Conservation (phyloP, 2,113 vertebrate genomes). For the Mesitornis unicolor region DNA sequence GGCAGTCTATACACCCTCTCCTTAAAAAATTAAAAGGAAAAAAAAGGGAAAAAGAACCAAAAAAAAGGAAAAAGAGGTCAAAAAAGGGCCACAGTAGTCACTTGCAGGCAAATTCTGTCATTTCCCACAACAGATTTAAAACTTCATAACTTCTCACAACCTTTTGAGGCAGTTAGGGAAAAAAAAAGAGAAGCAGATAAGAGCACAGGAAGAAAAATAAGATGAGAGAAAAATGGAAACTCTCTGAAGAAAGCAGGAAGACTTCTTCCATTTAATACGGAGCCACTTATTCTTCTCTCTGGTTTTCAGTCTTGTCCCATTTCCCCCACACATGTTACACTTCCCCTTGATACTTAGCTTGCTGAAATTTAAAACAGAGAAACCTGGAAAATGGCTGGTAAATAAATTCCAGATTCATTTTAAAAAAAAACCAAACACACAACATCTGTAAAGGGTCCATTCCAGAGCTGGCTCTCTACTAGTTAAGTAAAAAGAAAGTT, state of each 20-base stretch:
- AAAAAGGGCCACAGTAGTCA: neutral
- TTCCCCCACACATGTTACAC: neutral
- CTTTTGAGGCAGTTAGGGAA: neutral
- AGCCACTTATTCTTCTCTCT: neutral
- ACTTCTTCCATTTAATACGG: neutral
- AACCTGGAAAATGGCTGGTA: neutral
- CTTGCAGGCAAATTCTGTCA: neutral
- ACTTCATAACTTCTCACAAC: neutral
- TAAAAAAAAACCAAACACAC: neutral
- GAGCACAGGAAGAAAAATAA: neutral
- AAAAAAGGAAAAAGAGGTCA: neutral
- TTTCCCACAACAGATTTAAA: neutral
- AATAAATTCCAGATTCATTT: neutral
- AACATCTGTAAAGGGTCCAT: neutral
- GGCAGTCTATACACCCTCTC: neutral
- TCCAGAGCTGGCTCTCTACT: neutral
- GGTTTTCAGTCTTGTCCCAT: neutral
- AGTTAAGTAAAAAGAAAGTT: neutral
- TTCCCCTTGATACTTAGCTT: neutral
- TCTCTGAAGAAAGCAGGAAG: neutral
- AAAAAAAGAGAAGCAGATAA: neutral
- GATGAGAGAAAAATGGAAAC: neutral
- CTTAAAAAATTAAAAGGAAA: too few relatives aligned
- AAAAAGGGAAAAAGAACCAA: neutral
- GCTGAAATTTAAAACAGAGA: neutral